These are phyloP conservation scores for Pteruthius melanotis DNA, from an alignment of 2,113 vertebrate genomes.

Conservation along the genomic window DNA sequence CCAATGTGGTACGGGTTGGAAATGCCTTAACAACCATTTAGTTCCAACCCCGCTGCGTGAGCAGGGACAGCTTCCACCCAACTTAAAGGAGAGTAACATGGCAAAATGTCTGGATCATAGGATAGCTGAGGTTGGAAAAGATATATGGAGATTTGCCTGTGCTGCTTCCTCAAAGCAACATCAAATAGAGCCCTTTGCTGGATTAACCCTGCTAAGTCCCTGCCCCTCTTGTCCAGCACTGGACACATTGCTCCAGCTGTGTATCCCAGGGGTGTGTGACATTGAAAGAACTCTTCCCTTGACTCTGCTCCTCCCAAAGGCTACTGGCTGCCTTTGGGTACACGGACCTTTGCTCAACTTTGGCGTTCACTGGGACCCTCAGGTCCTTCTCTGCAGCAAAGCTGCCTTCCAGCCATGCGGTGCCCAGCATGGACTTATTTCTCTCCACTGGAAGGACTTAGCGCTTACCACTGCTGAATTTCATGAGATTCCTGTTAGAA, in stretches of 20 bases:
- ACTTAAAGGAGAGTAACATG: not conserved
- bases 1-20: not conserved
- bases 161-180: not conserved
- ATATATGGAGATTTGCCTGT: not conserved
- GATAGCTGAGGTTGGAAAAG: not conserved
- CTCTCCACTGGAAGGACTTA: not conserved
- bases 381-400: not conserved
- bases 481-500: not conserved
- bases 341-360: not conserved
- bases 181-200: not conserved
- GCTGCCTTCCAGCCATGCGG: not conserved
- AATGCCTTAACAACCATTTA: not conserved
- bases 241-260: not conserved
- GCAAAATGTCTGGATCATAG: not conserved
- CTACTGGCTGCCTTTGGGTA: not conserved
- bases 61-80: not conserved
- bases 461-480: not conserved
- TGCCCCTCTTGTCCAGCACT: not conserved
- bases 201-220: not conserved
- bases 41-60: not conserved
- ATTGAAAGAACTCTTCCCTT: not conserved
- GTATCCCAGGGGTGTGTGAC: not conserved
- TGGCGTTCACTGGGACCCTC: not conserved
- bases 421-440: not conserved
- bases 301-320: not conserved